Evolutionary conservation across 1,140 invertebrate species (phyloP), one percentile per base, ranked within the genome.

Genomic region (Drosophila repletoides): DNA sequence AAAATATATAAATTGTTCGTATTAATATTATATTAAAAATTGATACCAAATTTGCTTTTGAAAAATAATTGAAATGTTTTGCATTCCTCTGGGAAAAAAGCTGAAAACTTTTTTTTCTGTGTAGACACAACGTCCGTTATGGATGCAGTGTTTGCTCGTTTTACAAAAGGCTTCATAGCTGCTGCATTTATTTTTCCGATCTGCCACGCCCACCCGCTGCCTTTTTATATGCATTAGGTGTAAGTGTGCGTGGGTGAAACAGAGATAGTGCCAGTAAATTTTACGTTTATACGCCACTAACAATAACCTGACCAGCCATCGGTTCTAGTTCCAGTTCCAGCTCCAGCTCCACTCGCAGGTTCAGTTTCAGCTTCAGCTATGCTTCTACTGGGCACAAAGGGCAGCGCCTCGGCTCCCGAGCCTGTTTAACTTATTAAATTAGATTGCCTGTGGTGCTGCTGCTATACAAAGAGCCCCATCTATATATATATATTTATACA

Each of bases 341-440:
- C 45, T 15, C 45, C 46, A 31, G 51, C 51, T 55, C 14, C 34
- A 52, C 26, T 38, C 38, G 26, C 49, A 43, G 49, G 9, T 29
- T 49, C 19, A 19, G 36, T 10, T 15, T 40, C 28, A 24, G 21
- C n/a, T n/a, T n/a, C n/a, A n/a, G n/a, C n/a, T n/a, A n/a, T n/a
- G n/a, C n/a, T n/a, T n/a, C n/a, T n/a, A n/a, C n/a, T n/a, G n/a
- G n/a, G n/a, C n/a, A n/a, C n/a, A n/a, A n/a, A n/a, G n/a, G n/a
- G n/a, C n/a, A n/a, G n/a, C n/a, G n/a, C n/a, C n/a, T n/a, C n/a
- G 26, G 14, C 9, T 40, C 15, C 19, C 21, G 26, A 41, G 55
- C 38, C 56, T 61, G 45, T 43, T 66, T 60, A 43, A 59, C 56
- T 67, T 67, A 67, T 67, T 67, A 67, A 67, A 67, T 67, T 67